Evolutionary conservation across 2,888 invertebrate genomes (phyloP).

Genomic region (Stenoptilia bipunctidactyla): DNA sequence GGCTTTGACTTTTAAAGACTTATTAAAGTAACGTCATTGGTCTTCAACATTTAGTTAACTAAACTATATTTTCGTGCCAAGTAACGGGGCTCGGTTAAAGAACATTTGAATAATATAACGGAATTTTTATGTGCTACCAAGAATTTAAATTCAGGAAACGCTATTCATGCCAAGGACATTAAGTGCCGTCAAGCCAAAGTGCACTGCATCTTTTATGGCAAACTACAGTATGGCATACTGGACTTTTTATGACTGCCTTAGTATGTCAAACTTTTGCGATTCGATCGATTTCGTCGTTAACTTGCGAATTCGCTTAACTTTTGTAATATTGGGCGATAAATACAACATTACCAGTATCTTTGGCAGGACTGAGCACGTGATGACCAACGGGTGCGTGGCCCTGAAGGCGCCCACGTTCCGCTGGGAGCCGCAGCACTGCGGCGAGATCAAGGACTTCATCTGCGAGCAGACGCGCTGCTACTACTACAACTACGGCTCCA

Average conservation of each 20-base stretch:
- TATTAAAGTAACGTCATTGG: no score
- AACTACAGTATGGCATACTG: no score
- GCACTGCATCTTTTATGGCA: no score
- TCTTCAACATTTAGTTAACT: no score
- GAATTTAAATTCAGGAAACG: background rate
- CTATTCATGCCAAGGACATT: background rate
- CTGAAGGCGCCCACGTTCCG: conserved; percentile 82
- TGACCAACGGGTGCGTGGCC: conserved; percentile 80
- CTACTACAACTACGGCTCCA: conserved; percentile 92
- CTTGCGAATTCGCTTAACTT: conserved; percentile 15
- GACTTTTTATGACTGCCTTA: background rate
- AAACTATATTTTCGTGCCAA: background rate
- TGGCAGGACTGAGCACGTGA: conserved; percentile 68
- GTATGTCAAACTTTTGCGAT: conserved; percentile 1
- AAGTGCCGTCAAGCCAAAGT: background rate
- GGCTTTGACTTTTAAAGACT: no score
- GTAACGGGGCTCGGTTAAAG: background rate
- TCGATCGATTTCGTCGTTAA: conserved; percentile 6
- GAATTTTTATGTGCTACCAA: background rate
- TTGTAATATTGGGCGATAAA: conserved; percentile 18
- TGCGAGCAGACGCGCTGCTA: conserved; percentile 92
- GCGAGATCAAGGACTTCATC: conserved; percentile 87
- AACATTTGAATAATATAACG: background rate
- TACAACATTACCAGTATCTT: conserved; percentile 58
- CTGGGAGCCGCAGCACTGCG: conserved; percentile 88